Base-by-base conservation (phyloP, 2,113 vertebrate species). In the Cairina moschata region DNA sequence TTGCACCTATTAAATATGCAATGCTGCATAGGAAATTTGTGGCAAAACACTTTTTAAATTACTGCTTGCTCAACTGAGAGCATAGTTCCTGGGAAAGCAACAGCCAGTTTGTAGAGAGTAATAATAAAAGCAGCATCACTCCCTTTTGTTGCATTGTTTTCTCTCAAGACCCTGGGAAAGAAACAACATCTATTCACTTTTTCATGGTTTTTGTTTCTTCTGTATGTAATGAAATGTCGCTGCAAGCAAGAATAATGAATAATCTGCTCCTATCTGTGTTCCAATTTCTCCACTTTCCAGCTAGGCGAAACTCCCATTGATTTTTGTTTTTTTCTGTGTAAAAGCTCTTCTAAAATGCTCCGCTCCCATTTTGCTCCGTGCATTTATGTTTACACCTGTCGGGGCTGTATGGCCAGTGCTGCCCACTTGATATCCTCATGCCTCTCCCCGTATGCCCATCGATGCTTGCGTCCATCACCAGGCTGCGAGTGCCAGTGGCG, bases 101-200 rank as follows among this genome's bases (percentile, higher is more conserved):
- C 40, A 83, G 83, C 7, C 25, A 44, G 17, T 77, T 91, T 83
- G 42, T 17, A 65, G 32, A 86, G 59, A 89, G 68, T 63, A 92
- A 63, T 44, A 94, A 93, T 62, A 93, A 96, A 95, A 42, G n/a
- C 52, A 86, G 56, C 74, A 94, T 83, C 50, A 38, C 72, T 95
- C 62, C 60, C 73, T 95, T 91, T 75, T 68, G 83, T 62, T 91
- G 85, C 66, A 88, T 71, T 92, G 79, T 95, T 96, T 94, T 83
- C 81, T 96, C 90, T 78, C 78, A 88, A 95, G 88, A 78, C 46
- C 25, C 67, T 69, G 44, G 42, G 50, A 93, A 90, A 91, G 58
- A 94, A 96, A 91, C 79, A 82, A 50, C 94, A 89, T 94, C 77
- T 91, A 86, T 92, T 92, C 90, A 88, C 77, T 90, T 86, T 65